Evolutionary conservation across 2,888 invertebrate genomes (phyloP), one percentile per base, ranked within the genome.

Genomic region (Coleophora flavipennella): DNA sequence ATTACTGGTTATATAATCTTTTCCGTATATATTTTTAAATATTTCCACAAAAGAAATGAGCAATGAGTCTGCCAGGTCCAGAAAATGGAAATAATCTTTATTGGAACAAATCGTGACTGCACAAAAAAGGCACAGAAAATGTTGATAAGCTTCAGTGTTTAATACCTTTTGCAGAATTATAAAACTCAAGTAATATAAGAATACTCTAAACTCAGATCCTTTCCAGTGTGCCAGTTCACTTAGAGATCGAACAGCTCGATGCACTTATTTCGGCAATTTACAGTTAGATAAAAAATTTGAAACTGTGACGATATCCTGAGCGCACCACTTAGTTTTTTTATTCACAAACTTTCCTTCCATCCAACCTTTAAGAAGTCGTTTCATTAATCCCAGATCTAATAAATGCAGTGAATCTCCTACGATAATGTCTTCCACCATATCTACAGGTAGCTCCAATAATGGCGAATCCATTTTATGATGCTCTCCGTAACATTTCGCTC

Each of bases 351-450:
- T 49, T 3, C 50, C 53, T 29, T 49, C 44, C 7, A 47, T 26
- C 49, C 48, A 52, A n/a, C 49, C 51, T 8, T 43, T 20, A 2
- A 53, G 36, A 14, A 50, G 36, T 25, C 50, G 39, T 35, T 53
- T 53, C 49, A 50, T 48, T 8, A 53, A 26, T 2, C 50, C 53
- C n/a, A 53, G 34, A 35, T 51, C 45, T 25, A 51, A 43, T 1
- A 51, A 26, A 26, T 50, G 53, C 4, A 51, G 33, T 1, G 48
- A 53, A 36, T 53, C 52, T 8, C 13, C 13, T 3, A 46, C 43
- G 0, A 45, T 44, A 34, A 48, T 41, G 26, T 44, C 36, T 39
- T 33, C 13, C 4, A 38, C 11, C 38, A 38, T 38, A 28, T 38
- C 38, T 3, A 38, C 28, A 7, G 33, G 27, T 13, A 38, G 14